Evolutionary conservation across 2,888 invertebrate species (phyloP), one percentile per base, ranked within the genome.

Genomic region (Buathra laborator): DNA sequence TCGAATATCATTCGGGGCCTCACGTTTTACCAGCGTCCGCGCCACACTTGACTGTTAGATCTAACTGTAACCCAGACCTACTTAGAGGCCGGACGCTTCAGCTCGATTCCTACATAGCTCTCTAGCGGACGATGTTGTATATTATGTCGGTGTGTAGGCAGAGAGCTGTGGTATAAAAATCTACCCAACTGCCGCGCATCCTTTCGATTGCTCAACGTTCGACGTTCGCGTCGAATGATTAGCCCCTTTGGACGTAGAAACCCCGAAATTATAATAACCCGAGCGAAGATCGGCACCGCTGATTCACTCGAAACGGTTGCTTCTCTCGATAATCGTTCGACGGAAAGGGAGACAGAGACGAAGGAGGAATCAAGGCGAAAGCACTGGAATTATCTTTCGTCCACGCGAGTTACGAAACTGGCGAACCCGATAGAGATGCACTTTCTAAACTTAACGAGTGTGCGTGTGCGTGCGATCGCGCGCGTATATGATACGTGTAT

Each of bases 41-140:
- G 78, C 83, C 87, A 77, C 80, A 87, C 59, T 72, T 87, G 88
- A 91, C 91, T 91, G 92, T 92, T 92, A 92, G 89, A 90, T 90
- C 90, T 93, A 93, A 93, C 93, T 93, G 93, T 93, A 93, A 93
- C 91, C 91, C 90, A 91, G 93, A 89, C 93, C 93, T 93, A 93
- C 92, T 93, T 93, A 85, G 78, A 86, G 48, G 10, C 77, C 72
- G 24, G 66, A 24, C 32, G 51, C 67, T 75, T 7, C 37, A 79
- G 59, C 81, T 75, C 83, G 83, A 84, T 75, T 78, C 82, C 78
- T 70, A 51, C 79, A 78, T 51, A 43, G 56, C 53, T 43, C 70
- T 59, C 62, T 67, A 53, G 84, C 81, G 44, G 75, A 51, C 19
- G 48, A 12, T 12, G 32, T n/a, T 29, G 16, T 37, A 9, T 4